Evolutionary conservation across 2,113 vertebrate species (phyloP).

Genomic region (Proterorhinus semilunaris): DNA sequence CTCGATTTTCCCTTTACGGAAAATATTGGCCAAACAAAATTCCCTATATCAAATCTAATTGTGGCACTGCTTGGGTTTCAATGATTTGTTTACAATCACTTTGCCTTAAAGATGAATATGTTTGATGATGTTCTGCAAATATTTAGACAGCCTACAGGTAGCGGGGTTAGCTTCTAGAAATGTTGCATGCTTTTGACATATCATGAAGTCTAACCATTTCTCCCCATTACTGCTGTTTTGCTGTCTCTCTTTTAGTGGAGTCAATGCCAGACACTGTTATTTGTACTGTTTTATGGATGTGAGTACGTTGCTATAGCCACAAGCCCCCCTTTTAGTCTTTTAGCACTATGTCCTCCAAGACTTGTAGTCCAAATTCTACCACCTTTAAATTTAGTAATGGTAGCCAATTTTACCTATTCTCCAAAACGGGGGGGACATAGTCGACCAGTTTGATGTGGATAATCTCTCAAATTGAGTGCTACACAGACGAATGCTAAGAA

Average conservation of each 20-base stretch:
- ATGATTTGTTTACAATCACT: constrained; percentile 35
- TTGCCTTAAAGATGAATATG: constrained; percentile 10
- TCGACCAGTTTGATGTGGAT: constrained; percentile 22
- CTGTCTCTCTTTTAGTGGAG: constrained; percentile 93
- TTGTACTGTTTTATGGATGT: constrained; percentile 94
- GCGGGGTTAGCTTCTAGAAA: constrained; percentile 42
- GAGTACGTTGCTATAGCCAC: constrained; percentile 93
- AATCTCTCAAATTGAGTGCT: constrained; percentile 73
- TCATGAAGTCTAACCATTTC: constrained; percentile 85
- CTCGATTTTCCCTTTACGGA: constrained; percentile 70
- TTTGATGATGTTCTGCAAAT: constrained; percentile 17
- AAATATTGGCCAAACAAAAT: constrained; percentile 57
- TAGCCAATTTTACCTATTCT: constrained; percentile 75
- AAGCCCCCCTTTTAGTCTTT: constrained; percentile 81
- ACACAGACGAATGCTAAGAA: constrained; percentile 82
- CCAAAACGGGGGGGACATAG: constrained; percentile 24
- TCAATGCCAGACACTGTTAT: constrained; percentile 96
- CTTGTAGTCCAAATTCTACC: constrained; percentile 89
- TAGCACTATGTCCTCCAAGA: constrained; percentile 94
- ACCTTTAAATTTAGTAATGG: constrained; percentile 81
- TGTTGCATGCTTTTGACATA: constrained; percentile 81
- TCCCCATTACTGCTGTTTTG: constrained; percentile 89
- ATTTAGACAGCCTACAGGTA: constrained; percentile 16
- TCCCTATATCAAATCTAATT: constrained; percentile 21
- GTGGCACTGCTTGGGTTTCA: constrained; percentile 82